phyloP scores from a whole-genome alignment of 2,888 invertebrate genomes.

The Leucozona laternaria region DNA sequence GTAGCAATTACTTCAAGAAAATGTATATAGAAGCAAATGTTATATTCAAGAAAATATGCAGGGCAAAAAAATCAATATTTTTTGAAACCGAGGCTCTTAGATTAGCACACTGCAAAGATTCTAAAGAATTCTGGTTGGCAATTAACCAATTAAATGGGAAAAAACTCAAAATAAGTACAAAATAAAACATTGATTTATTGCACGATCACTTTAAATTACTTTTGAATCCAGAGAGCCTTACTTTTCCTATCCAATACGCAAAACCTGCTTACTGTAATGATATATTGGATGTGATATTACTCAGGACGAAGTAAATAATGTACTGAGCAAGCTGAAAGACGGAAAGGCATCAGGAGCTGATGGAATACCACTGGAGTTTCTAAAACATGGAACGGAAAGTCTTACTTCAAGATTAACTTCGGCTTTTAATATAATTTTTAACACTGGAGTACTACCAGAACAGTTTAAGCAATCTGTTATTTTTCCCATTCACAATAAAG shows the following conservation, averaged over 20 bases:
- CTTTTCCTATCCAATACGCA: background rate
- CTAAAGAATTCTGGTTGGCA: background rate
- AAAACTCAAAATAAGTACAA: background rate
- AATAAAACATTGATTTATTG: background rate
- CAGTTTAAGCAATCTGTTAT: too few relatives aligned
- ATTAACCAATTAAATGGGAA: background rate
- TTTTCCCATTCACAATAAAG: too few relatives aligned
- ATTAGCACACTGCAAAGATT: background rate
- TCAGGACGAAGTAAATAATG: background rate
- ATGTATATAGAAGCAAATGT: background rate
- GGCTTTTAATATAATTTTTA: too few relatives aligned
- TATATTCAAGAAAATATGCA: background rate
- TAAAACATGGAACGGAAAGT: too few relatives aligned
- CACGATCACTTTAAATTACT: background rate
- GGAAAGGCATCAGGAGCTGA: background rate
- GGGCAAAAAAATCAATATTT: background rate
- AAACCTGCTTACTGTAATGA: background rate
- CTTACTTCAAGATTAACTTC: too few relatives aligned
- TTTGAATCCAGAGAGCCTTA: background rate
- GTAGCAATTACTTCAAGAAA: background rate
- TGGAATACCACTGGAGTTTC: background rate
- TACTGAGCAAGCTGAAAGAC: background rate
- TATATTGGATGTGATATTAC: background rate
- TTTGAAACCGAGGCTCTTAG: background rate
- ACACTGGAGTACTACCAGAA: too few relatives aligned